Percentiles rank a stretch among this genome's conserved stretches.
phyloP scores from a whole-genome alignment of 2,113 vertebrate genomes.

The Lampris megalopsis region DNA sequence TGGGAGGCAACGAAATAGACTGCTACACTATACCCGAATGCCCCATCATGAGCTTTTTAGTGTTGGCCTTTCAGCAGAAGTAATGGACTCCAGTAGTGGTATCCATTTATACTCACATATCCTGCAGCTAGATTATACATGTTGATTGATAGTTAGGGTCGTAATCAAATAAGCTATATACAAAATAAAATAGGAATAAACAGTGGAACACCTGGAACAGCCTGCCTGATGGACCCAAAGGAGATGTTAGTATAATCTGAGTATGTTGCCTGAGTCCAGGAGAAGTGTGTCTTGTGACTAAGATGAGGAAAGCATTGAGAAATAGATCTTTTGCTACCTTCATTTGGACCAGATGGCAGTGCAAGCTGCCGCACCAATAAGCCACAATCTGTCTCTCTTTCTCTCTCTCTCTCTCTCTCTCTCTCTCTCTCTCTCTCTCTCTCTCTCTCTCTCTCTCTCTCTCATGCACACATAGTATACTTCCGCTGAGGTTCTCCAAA shows the following conservation, averaged over 20 bases:
- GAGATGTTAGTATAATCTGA: neutral
- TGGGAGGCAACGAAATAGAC: no score
- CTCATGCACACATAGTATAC: neutral
- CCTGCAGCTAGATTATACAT: neutral
- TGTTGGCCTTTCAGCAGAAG: neutral
- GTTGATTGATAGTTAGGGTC: neutral
- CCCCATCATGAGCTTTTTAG: neutral
- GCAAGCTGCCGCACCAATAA: conserved; percentile 47
- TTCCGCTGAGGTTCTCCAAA: conserved; percentile 4
- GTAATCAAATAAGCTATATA: neutral
- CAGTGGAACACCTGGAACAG: no score
- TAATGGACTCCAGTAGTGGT: neutral
- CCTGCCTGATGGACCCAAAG: neutral
- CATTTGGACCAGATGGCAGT: conserved; percentile 57
- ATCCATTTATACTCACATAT: neutral
- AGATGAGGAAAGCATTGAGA: conserved; percentile 17
- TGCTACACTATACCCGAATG: no score
- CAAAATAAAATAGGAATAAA: no score
- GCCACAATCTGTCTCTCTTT: conserved; percentile 4
- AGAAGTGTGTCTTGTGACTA: conserved; percentile 11
- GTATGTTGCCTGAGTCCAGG: neutral
- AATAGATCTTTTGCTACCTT: conserved; percentile 26
- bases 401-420: no score
- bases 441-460: no score
- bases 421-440: no score